These are phyloP conservation scores for Drosophila histrio DNA, from an alignment of 2,888 invertebrate genomes.

Conservation along the genomic window DNA sequence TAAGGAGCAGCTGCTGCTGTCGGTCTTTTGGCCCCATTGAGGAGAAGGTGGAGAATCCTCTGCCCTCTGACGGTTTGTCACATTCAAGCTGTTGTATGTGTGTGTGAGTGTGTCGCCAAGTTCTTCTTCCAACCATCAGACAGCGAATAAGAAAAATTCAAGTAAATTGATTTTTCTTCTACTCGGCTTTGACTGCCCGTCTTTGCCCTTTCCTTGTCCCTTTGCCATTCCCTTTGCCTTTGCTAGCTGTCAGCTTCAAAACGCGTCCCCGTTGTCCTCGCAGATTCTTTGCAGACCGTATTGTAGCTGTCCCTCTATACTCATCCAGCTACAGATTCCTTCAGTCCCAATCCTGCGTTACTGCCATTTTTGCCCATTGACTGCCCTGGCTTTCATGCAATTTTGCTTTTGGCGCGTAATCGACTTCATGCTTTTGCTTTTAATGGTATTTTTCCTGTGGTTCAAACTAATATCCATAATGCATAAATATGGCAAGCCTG, in stretches of 20 bases:
- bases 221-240: slow-evolving; percentile 1
- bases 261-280: slow-evolving; percentile 32
- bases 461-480: slow-evolving; percentile 81
- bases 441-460: slow-evolving; percentile 81
- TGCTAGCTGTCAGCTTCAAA: slow-evolving; percentile 67
- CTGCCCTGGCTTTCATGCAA: slow-evolving; percentile 58
- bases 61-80: slow-evolving; percentile 61
- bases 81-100: slow-evolving; percentile 53
- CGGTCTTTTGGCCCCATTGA: slow-evolving; percentile 45
- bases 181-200: slow-evolving; percentile 58
- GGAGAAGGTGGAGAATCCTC: neutral
- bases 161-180: slow-evolving; percentile 77
- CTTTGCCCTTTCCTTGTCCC: neutral
- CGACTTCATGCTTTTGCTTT: slow-evolving; percentile 80
- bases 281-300: slow-evolving; percentile 39
- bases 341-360: slow-evolving; percentile 18
- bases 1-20: slow-evolving; percentile 72
- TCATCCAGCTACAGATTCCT: slow-evolving; percentile 23
- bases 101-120: slow-evolving; percentile 49
- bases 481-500: slow-evolving; percentile 74
- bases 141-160: slow-evolving; percentile 71
- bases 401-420: slow-evolving; percentile 79
- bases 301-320: slow-evolving; percentile 44
- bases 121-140: slow-evolving; percentile 43
- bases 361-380: slow-evolving; percentile 52